Evolutionary conservation across 2,797 vertebrate species (phyloP).

Genomic region (Brotula barbata): DNA sequence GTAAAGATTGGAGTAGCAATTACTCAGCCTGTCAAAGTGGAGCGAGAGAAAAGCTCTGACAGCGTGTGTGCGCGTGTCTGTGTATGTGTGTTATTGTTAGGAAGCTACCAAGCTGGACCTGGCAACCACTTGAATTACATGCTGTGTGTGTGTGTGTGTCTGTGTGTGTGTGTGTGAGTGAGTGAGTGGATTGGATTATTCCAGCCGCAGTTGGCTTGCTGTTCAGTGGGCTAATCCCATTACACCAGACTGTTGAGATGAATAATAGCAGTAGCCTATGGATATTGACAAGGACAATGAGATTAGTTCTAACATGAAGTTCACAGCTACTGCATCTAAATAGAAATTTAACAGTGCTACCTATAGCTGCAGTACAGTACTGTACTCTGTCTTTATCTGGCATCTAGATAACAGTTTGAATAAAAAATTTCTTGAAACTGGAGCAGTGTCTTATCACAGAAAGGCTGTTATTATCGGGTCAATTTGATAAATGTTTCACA

Average conservation of each 20-base stretch:
- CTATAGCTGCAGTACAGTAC: too few relatives aligned
- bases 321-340: neutral
- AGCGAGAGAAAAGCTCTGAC: slow-evolving; percentile 22
- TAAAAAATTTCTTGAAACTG: too few relatives aligned
- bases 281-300: slow-evolving; percentile 11
- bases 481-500: too few relatives aligned
- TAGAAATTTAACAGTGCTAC: neutral
- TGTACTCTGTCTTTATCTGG: too few relatives aligned
- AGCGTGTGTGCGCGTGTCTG: neutral
- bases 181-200: slow-evolving; percentile 13
- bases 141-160: neutral
- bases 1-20: slow-evolving; percentile 48
- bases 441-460: too few relatives aligned
- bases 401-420: too few relatives aligned
- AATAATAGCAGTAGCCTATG: neutral
- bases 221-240: slow-evolving; percentile 32
- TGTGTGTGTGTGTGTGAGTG: slow-evolving; percentile 1
- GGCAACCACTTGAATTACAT: slow-evolving; percentile 14
- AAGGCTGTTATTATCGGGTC: too few relatives aligned
- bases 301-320: slow-evolving; percentile 12
- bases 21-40: slow-evolving; percentile 55
- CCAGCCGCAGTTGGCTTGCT: neutral
- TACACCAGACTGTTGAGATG: slow-evolving; percentile 15
- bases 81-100: slow-evolving; percentile 18
- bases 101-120: slow-evolving; percentile 16